phyloP scores from a whole-genome alignment of 2,113 vertebrate genomes.

The Sebastes fasciatus region DNA sequence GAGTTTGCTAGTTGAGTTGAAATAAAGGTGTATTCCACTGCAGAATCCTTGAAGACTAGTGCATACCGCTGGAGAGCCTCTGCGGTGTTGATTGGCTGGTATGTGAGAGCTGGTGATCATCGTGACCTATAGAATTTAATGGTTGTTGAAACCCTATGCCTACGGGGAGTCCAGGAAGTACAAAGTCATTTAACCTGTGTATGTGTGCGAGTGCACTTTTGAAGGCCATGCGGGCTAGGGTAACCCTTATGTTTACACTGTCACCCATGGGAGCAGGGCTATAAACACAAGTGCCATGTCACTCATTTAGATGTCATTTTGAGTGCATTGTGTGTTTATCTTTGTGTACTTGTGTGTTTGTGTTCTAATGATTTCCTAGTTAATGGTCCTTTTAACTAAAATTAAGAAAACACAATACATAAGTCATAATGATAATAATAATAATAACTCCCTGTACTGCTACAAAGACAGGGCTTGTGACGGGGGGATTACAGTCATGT shows the following conservation, averaged over 20 bases:
- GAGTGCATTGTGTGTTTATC: not conserved
- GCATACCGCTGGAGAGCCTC: not conserved
- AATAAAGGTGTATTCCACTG: not conserved
- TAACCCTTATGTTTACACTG: conserved; percentile 29
- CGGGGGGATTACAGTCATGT: conserved; percentile 2
- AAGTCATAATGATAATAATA: not conserved
- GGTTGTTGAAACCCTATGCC: conserved; percentile 42
- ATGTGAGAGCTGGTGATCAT: conserved; percentile 31
- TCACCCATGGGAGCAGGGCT: not conserved
- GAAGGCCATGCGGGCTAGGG: not conserved
- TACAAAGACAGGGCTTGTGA: not conserved
- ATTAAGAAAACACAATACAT: not conserved
- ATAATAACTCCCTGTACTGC: not conserved
- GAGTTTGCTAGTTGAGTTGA: no score
- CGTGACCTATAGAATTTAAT: conserved; percentile 38
- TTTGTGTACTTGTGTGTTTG: not conserved
- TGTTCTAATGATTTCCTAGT: not conserved
- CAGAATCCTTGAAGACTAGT: not conserved
- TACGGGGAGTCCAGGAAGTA: not conserved
- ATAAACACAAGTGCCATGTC: not conserved
- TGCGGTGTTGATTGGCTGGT: conserved; percentile 37
- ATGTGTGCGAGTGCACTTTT: not conserved
- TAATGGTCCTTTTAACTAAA: not conserved
- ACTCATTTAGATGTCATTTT: not conserved
- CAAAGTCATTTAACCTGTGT: conserved; percentile 22